phyloP scores from a whole-genome alignment of 2,113 vertebrate species.

The Gymnogyps californianus region DNA sequence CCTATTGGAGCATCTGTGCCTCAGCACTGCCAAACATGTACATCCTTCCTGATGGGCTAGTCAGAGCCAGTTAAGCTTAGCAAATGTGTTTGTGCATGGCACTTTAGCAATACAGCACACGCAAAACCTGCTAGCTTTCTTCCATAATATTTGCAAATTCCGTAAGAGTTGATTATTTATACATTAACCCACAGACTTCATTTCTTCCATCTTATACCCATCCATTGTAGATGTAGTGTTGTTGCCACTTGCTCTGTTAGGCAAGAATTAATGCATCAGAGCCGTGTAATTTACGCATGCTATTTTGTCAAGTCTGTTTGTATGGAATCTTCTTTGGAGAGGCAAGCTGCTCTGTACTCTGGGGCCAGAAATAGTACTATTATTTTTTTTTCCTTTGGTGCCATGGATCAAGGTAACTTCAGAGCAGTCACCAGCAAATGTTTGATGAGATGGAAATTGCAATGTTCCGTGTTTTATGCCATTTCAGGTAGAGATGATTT shows the following conservation, averaged over 20 bases:
- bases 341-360: slow-evolving; percentile 25
- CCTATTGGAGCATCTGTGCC: slow-evolving; percentile 1
- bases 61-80: slow-evolving; percentile 33
- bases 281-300: slow-evolving; percentile 64
- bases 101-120: background rate
- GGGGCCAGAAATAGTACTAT: slow-evolving; percentile 22
- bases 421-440: slow-evolving; percentile 17
- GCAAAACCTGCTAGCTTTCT: slow-evolving; percentile 8
- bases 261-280: slow-evolving; percentile 59
- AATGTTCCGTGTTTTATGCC: background rate
- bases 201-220: slow-evolving; percentile 42
- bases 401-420: slow-evolving; percentile 21
- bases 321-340: slow-evolving; percentile 60
- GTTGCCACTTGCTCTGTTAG: slow-evolving; percentile 64
- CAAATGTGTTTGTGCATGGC: slow-evolving; percentile 8
- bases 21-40: slow-evolving; percentile 47
- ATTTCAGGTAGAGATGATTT: slow-evolving; percentile 3
- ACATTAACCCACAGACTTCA: slow-evolving; percentile 24
- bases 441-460: slow-evolving; percentile 9
- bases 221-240: slow-evolving; percentile 33
- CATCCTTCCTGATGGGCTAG: slow-evolving; percentile 27
- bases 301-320: slow-evolving; percentile 64
- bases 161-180: slow-evolving; percentile 31
- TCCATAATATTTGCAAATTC: slow-evolving; percentile 43
- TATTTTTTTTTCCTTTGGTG: background rate